phyloP scores from a whole-genome alignment of 2,797 vertebrate genomes.

The Borostomias antarcticus region DNA sequence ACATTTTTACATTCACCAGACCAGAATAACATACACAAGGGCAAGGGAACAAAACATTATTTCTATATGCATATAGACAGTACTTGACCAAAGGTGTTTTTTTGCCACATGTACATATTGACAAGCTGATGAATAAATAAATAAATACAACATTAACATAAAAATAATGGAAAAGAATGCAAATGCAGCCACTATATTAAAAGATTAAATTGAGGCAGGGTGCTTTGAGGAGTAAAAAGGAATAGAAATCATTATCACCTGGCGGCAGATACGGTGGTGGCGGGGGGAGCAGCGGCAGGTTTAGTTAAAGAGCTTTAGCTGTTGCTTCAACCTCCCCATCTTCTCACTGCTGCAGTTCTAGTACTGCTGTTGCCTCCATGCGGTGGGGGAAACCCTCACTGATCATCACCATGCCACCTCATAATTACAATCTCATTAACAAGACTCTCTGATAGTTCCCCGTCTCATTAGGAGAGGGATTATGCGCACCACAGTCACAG shows the following conservation, averaged over 20 bases:
- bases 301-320: not conserved
- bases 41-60: not conserved
- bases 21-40: not conserved
- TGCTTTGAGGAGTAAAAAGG: not conserved
- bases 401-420: constrained; percentile 2
- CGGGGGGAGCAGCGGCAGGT: not conserved
- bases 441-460: not conserved
- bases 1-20: not conserved
- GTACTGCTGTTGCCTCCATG: not conserved
- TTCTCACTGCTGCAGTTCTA: not conserved
- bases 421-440: constrained; percentile 13
- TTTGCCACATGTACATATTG: not conserved
- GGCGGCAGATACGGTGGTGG: not conserved
- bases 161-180: not conserved
- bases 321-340: not conserved
- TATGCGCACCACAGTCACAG: not conserved
- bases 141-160: constrained; percentile 1
- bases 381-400: not conserved
- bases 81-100: not conserved
- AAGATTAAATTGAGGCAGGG: not conserved
- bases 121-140: not conserved
- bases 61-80: not conserved
- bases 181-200: not conserved
- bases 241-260: constrained; percentile 4
- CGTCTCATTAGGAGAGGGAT: not conserved